These are phyloP conservation scores for Limosa lapponica DNA, from an alignment of 2,797 vertebrate genomes.

Conservation along the genomic window DNA sequence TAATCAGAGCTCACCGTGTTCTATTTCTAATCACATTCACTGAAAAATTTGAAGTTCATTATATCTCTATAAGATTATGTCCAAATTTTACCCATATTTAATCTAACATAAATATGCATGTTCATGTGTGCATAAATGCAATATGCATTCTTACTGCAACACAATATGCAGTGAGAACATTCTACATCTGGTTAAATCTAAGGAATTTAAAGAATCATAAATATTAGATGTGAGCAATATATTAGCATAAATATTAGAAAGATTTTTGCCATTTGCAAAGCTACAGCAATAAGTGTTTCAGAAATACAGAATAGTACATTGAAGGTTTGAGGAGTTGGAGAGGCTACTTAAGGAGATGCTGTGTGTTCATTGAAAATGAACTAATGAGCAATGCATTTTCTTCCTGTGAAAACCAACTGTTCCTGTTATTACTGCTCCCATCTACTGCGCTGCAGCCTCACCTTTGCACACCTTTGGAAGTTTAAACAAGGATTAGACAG, in stretches of 20 bases:
- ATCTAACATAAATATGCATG: background rate
- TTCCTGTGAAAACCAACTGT: background rate
- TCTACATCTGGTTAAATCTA: background rate
- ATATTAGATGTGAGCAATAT: background rate
- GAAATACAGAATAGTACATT: background rate
- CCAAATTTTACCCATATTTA: background rate
- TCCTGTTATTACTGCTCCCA: background rate
- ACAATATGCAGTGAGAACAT: background rate
- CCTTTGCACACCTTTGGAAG: background rate
- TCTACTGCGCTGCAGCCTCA: background rate
- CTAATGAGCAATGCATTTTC: background rate
- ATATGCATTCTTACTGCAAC: background rate
- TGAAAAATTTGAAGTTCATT: background rate
- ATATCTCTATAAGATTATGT: background rate
- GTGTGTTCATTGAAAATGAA: background rate
- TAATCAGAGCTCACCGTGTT: background rate
- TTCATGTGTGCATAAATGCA: background rate
- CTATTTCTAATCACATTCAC: background rate
- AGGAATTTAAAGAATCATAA: background rate
- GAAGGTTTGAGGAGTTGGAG: background rate
- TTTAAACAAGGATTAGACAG: constrained; percentile 38
- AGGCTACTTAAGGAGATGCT: background rate
- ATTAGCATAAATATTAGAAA: background rate
- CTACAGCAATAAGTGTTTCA: background rate
- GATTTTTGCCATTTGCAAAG: background rate